phyloP scores from a whole-genome alignment of 2,888 invertebrate genomes.

The Bursaphelenchus okinawaensis region DNA sequence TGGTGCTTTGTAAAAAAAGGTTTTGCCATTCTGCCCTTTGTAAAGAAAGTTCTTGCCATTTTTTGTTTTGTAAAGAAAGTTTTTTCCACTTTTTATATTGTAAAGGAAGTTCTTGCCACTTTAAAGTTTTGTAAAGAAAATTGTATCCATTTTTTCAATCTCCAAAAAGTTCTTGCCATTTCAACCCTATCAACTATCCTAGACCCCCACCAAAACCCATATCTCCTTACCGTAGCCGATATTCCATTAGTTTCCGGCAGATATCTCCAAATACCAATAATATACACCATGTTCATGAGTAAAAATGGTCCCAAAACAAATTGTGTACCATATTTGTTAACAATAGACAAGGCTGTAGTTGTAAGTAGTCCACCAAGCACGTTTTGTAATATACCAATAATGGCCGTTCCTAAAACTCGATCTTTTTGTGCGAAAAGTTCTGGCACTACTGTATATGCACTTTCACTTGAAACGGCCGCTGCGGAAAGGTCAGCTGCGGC shows the following conservation, averaged over 20 bases:
- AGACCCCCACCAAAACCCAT: too few relatives aligned
- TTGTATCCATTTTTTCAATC: too few relatives aligned
- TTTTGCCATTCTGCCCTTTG: too few relatives aligned
- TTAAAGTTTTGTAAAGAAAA: too few relatives aligned
- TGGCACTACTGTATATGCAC: constrained; percentile 47
- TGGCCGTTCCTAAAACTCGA: constrained; percentile 44
- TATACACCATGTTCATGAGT: constrained; percentile 39
- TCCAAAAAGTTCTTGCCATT: too few relatives aligned
- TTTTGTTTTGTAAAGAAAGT: too few relatives aligned
- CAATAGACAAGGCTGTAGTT: constrained; percentile 36
- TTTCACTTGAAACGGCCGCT: constrained; percentile 50
- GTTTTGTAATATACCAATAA: constrained; percentile 51
- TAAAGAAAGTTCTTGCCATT: too few relatives aligned
- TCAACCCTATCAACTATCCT: too few relatives aligned
- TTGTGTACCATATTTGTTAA: constrained; percentile 38
- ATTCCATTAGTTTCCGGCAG: constrained; percentile 43
- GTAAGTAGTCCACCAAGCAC: constrained; percentile 46
- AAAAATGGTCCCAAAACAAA: constrained; percentile 45
- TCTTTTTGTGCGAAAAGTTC: constrained; percentile 49
- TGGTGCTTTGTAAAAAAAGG: too few relatives aligned
- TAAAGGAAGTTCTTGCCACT: too few relatives aligned
- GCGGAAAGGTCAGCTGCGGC: constrained; percentile 45
- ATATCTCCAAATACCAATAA: constrained; percentile 28
- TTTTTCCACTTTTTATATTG: too few relatives aligned
- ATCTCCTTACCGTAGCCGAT: neutral